phyloP scores from a whole-genome alignment of 2,797 vertebrate genomes.

The Thamnophis elegans region DNA sequence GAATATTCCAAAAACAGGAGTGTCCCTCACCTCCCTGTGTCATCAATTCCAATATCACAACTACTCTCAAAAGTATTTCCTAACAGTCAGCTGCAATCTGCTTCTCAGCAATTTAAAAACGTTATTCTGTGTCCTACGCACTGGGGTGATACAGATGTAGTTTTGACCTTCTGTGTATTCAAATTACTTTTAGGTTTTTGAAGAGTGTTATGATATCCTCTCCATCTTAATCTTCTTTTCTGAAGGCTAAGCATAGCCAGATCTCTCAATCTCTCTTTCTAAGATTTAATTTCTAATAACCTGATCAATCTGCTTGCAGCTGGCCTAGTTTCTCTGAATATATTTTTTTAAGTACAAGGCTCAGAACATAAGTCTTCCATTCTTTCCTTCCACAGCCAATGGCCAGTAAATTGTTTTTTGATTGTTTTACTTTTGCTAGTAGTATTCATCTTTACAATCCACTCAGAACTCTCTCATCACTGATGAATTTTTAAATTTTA shows the following conservation, averaged over 20 bases:
- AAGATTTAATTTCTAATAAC: not conserved
- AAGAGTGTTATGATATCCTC: not conserved
- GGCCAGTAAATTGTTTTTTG: not conserved
- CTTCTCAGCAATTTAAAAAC: not conserved
- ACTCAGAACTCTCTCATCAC: not conserved
- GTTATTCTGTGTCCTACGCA: not conserved
- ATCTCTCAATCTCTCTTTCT: not conserved
- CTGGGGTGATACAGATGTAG: not conserved
- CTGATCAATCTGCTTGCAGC: not conserved
- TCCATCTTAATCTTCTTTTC: not conserved
- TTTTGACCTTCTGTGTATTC: not conserved
- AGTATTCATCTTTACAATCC: not conserved
- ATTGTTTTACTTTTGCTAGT: not conserved
- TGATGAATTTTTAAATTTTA: no score
- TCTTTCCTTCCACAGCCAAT: not conserved
- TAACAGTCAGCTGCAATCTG: not conserved
- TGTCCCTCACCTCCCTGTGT: not conserved
- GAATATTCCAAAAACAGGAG: not conserved
- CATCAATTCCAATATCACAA: not conserved
- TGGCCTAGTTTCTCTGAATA: not conserved
- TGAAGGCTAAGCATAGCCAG: not conserved
- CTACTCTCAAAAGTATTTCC: not conserved
- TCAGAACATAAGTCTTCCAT: not conserved
- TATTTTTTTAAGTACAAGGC: not conserved
- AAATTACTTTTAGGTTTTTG: not conserved